Percentiles rank a stretch among this genome's conserved stretches.
Evolutionary conservation across 2,888 invertebrate species (phyloP).

Genomic region (Steinernema hermaphroditum): DNA sequence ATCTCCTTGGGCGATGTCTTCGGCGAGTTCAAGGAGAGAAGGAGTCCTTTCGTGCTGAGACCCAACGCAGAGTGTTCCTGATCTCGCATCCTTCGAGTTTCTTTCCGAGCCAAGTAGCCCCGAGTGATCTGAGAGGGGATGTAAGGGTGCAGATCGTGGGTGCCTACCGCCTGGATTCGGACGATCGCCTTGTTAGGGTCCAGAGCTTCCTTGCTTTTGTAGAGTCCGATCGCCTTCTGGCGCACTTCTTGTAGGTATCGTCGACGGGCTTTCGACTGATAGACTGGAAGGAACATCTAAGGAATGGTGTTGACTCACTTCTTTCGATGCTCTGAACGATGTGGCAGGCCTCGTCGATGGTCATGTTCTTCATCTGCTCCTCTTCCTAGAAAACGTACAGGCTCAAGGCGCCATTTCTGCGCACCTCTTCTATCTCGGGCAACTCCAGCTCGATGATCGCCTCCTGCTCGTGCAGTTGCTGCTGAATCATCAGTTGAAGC

Average conservation of each 20-base stretch:
- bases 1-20: not conserved
- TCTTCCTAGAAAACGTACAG: not conserved
- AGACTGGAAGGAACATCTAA: slow-evolving; percentile 48
- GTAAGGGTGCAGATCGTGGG: not conserved
- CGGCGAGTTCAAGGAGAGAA: not conserved
- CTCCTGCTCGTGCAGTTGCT: not conserved
- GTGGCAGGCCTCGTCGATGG: slow-evolving; percentile 53
- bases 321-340: slow-evolving; percentile 56
- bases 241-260: slow-evolving; percentile 57
- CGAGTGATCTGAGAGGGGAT: slow-evolving; percentile 48
- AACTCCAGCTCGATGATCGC: slow-evolving; percentile 9
- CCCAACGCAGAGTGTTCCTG: slow-evolving; percentile 46
- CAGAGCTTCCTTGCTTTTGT: slow-evolving; percentile 45
- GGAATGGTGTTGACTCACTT: slow-evolving; percentile 41
- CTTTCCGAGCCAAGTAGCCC: slow-evolving; percentile 53
- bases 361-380: slow-evolving; percentile 33
- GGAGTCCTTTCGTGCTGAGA: slow-evolving; percentile 43
- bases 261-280: slow-evolving; percentile 54
- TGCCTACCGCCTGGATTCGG: slow-evolving; percentile 54
- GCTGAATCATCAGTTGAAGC: slow-evolving; percentile 20
- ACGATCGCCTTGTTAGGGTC: slow-evolving; percentile 53
- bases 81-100: slow-evolving; percentile 47
- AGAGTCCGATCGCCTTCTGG: slow-evolving; percentile 55
- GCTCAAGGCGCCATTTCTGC: not conserved
- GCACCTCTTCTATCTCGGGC: slow-evolving; percentile 8